Evolutionary conservation across 2,113 vertebrate species (phyloP).

Genomic region (Nerophis ophidion): DNA sequence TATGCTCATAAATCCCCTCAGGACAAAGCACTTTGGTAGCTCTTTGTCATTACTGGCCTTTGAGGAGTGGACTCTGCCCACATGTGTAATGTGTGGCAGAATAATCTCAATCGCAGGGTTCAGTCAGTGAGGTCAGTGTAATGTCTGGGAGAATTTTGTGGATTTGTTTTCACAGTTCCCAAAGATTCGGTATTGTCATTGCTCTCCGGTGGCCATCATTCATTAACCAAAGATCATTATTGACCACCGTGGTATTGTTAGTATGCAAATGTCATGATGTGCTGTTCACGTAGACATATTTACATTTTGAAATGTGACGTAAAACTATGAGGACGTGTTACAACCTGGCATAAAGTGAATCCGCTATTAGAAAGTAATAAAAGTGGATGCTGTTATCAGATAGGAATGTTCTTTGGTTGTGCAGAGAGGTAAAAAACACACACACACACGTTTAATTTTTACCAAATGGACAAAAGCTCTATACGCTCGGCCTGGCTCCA

Average conservation of each 20-base stretch:
- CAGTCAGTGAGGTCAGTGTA: background rate
- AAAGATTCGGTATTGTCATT: conserved; percentile 7
- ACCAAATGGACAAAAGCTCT: conserved; percentile 36
- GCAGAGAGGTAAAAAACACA: conserved; percentile 10
- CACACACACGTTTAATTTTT: conserved; percentile 35
- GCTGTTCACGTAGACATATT: conserved; percentile 18
- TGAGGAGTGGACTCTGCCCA: conserved; percentile 19
- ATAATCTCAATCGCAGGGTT: conserved; percentile 1
- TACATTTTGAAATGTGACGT: conserved; percentile 1
- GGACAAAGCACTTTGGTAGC: conserved; percentile 11
- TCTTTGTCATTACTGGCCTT: conserved; percentile 5
- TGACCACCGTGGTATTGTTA: conserved; percentile 21
- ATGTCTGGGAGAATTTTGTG: background rate
- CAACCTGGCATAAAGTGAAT: conserved; percentile 43
- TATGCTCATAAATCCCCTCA: conserved; percentile 47
- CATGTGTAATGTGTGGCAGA: background rate
- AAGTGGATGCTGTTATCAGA: conserved; percentile 33
- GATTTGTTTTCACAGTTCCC: background rate
- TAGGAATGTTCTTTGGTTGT: conserved; percentile 4
- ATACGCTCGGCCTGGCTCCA: conserved; percentile 29
- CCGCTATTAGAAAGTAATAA: conserved; percentile 50
- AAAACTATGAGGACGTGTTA: conserved; percentile 18
- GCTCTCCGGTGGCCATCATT: conserved; percentile 19
- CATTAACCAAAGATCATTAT: conserved; percentile 31
- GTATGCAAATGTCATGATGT: conserved; percentile 12